Conservation (phyloP, 2,888 invertebrate genomes). For the Carcina quercana region DNA sequence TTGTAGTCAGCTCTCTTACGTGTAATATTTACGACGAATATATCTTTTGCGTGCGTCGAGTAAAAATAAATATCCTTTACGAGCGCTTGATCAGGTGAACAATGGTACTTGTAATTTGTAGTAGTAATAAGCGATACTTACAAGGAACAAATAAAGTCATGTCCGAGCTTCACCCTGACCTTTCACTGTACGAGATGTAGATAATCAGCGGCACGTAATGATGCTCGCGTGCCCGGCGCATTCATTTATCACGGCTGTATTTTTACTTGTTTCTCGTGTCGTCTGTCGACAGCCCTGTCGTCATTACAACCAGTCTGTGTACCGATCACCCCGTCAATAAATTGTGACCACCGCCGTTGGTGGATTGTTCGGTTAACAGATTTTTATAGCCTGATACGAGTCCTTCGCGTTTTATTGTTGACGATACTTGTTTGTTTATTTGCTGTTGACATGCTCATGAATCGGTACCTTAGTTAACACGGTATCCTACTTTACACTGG, state of each 20-base stretch:
- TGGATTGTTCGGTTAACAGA: slow-evolving; percentile 55
- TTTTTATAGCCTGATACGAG: slow-evolving; percentile 44
- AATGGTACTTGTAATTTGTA: no score
- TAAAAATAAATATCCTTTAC: no score
- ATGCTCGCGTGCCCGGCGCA: slow-evolving; percentile 50
- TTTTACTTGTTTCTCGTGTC: slow-evolving; percentile 67
- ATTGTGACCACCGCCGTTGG: slow-evolving; percentile 65
- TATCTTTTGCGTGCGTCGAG: no score
- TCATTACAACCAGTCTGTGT: slow-evolving; percentile 56
- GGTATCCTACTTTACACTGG: not conserved
- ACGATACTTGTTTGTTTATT: slow-evolving; percentile 8
- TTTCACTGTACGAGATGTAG: slow-evolving; percentile 15
- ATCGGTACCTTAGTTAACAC: not conserved
- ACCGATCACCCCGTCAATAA: slow-evolving; percentile 59
- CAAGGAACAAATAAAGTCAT: no score
- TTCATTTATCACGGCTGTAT: slow-evolving; percentile 64
- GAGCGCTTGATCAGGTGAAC: no score
- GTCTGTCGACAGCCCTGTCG: slow-evolving; percentile 67
- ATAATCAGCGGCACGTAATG: slow-evolving; percentile 36
- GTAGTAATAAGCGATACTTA: no score
- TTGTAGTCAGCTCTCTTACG: no score
- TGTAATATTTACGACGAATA: no score
- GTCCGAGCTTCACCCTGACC: no score
- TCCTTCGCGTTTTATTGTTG: slow-evolving; percentile 29
- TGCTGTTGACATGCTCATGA: not conserved